Base-by-base conservation (phyloP, 2,888 invertebrate species). In the Cetonia aurata region DNA sequence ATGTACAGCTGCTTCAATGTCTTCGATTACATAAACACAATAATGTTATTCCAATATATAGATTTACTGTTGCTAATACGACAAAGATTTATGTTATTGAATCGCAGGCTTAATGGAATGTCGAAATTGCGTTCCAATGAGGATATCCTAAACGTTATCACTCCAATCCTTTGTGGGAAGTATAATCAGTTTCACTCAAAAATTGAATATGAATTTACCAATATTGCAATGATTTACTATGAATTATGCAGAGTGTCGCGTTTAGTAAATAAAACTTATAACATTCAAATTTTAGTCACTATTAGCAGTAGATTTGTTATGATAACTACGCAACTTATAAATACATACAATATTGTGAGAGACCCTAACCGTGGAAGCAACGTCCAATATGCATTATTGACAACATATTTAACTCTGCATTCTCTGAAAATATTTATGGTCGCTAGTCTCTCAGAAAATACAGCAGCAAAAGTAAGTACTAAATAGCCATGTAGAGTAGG, bases 31-130 rank as follows among this genome's bases (percentile, higher is more conserved):
- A 70, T 78, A 8, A 77, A 78, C 57, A 75, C 77, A 2, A 75
- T 76, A 12, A 76, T 76, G 73, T 68, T 78, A 50, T 76, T 76
- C 66, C 77, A 78, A 48, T 78, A 77, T 50, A 71, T 75, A 9
- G 74, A 77, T 67, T 33, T 75, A 6, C 62, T 77, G 42, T 53
- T 78, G 15, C 56, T 78, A 33, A 50, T 77, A 13, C 66, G 76
- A 8, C 77, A 78, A 67, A 68, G 78, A 56, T 78, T 72, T 53
- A 69, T 75, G 17, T 78, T 75, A 77, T 42, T 78, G 48, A 78
- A 78, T 52, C 50, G 74, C 41, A 60, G 73, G 70, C 50, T 76
- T 8, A 44, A 48, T 9, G n/a, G 42, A 12, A 25, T 71, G 17
- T 25, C 71, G 3, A 48, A 52, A 25, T 25, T 25, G 4, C 4